Evolutionary conservation across 2,113 vertebrate species (phyloP).

Genomic region (Tragelaphus imberbis): DNA sequence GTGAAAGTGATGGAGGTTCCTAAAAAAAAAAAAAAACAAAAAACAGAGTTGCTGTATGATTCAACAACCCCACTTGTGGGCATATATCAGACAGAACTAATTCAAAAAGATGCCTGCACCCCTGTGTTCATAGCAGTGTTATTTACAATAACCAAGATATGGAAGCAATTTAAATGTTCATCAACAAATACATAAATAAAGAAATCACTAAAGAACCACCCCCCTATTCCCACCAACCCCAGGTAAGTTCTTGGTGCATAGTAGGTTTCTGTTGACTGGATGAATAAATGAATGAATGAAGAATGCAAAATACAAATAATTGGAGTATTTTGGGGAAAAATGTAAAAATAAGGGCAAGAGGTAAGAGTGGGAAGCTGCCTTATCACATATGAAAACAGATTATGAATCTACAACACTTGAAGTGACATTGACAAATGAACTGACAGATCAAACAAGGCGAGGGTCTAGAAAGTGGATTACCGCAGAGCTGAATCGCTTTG

Average conservation of each 20-base stretch:
- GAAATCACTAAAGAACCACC: background rate
- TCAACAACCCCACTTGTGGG: background rate
- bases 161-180: background rate
- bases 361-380: background rate
- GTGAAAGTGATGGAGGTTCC: background rate
- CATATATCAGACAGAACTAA: background rate
- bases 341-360: background rate
- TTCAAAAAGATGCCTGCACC: background rate
- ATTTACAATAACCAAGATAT: background rate
- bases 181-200: background rate
- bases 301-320: background rate
- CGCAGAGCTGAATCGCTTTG: background rate
- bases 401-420: background rate
- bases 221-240: background rate
- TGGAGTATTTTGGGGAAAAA: background rate
- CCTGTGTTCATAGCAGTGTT: background rate
- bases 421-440: background rate
- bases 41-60: background rate
- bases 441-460: background rate
- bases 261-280: background rate
- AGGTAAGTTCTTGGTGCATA: background rate
- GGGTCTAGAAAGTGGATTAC: background rate
- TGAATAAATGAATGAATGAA: background rate
- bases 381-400: background rate
- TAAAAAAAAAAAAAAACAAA: background rate